Evolutionary conservation across 2,797 vertebrate species (phyloP).

Genomic region (Myotis vivesi): DNA sequence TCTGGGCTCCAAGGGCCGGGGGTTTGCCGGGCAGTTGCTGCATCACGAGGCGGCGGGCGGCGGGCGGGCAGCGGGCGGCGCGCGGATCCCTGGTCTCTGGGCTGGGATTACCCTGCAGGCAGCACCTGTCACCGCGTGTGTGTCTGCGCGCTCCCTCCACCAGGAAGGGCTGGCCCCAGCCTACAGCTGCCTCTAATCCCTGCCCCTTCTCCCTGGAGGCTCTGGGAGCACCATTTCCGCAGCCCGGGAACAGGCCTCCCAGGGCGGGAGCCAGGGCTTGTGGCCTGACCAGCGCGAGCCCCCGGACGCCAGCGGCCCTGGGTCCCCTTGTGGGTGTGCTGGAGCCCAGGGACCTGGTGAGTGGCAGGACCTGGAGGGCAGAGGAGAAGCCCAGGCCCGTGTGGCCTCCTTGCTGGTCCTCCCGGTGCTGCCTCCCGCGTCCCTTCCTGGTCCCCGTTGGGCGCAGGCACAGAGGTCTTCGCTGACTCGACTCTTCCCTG

Average conservation of each 20-base stretch:
- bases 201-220: neutral
- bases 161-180: neutral
- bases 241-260: neutral
- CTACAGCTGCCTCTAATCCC: neutral
- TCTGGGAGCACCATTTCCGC: neutral
- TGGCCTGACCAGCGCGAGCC: neutral
- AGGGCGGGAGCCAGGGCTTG: fast-evolving
- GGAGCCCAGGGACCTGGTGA: neutral
- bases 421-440: too few species aligned
- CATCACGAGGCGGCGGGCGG: too few species aligned
- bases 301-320: neutral
- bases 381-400: neutral
- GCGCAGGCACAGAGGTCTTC: neutral
- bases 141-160: neutral
- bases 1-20: neutral
- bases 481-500: fast-evolving
- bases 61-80: too few species aligned
- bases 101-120: neutral
- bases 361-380: neutral
- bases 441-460: too few species aligned
- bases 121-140: constrained; percentile 56
- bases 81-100: constrained; percentile 45
- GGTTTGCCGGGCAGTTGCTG: neutral
- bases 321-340: neutral
- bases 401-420: neutral